phyloP scores from a whole-genome alignment of 2,113 vertebrate genomes.

The Solea senegalensis region DNA sequence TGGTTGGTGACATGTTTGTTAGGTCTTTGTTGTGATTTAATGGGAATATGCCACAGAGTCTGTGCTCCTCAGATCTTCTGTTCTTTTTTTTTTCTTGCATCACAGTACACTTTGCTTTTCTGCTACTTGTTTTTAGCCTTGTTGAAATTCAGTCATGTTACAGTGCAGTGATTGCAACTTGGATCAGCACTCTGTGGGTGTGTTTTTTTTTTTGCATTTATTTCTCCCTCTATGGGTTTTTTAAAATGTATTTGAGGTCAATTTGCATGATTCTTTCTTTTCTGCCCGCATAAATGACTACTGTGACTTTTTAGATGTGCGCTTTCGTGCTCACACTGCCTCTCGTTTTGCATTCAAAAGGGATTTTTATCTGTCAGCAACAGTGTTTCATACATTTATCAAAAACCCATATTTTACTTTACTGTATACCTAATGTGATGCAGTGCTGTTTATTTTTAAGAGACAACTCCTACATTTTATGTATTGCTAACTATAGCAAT shows the following conservation, averaged over 20 bases:
- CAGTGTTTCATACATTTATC: no score
- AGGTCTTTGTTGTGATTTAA: slow-evolving; percentile 53
- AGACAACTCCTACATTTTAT: no score
- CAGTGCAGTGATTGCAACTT: slow-evolving; percentile 3
- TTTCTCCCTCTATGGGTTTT: not conserved
- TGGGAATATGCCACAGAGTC: slow-evolving; percentile 28
- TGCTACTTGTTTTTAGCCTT: slow-evolving; percentile 8
- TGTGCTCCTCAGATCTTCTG: slow-evolving; percentile 5
- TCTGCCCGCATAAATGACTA: not conserved
- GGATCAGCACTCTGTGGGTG: not conserved
- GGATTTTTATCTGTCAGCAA: not conserved
- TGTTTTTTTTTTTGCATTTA: slow-evolving; percentile 5
- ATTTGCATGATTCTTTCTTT: slow-evolving; percentile 10
- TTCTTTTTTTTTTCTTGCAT: not conserved
- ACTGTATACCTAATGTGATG: no score
- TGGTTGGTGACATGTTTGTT: slow-evolving; percentile 54
- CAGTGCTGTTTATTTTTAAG: no score
- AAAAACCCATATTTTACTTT: no score
- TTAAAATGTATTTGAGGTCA: not conserved
- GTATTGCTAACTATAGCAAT: no score
- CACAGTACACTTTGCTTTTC: slow-evolving; percentile 27
- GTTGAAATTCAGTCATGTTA: slow-evolving; percentile 34
- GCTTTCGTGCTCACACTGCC: not conserved
- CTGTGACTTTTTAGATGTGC: not conserved
- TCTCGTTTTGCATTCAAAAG: not conserved